These are phyloP conservation scores for Scrobipalpa costella DNA, from an alignment of 2,888 invertebrate genomes.

Conservation along the genomic window DNA sequence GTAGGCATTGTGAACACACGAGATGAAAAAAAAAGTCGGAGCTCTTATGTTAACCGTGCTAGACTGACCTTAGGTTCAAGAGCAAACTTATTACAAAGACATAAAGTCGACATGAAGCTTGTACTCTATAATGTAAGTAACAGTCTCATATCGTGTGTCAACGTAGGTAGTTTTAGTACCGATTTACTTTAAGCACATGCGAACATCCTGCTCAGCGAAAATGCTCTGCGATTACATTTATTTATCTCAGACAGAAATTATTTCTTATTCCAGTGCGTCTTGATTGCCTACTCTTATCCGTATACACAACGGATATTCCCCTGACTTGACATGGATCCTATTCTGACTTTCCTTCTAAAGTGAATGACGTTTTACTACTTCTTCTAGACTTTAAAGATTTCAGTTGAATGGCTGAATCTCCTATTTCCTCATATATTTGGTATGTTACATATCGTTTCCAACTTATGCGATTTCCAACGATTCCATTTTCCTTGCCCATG, in stretches of 20 bases:
- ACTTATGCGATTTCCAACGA: not conserved
- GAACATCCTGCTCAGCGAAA: not conserved
- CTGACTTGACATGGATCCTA: not conserved
- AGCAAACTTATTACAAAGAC: too few relatives aligned
- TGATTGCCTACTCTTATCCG: not conserved
- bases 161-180: not conserved
- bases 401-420: too few relatives aligned
- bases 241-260: constrained; percentile 19
- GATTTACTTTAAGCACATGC: not conserved
- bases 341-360: too few relatives aligned
- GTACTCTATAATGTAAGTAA: not conserved
- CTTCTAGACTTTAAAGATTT: too few relatives aligned
- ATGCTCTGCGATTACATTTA: constrained; percentile 13
- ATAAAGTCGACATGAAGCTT: not conserved
- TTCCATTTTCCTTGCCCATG: not conserved
- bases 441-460: not conserved
- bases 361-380: too few relatives aligned
- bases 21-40: too few relatives aligned
- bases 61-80: too few relatives aligned
- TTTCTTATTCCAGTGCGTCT: constrained; percentile 27
- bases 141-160: not conserved
- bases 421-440: not conserved
- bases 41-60: too few relatives aligned
- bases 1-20: too few relatives aligned
- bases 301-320: not conserved